Evolutionary conservation across 1,140 invertebrate genomes (phyloP), one percentile per base, ranked within the genome.

Genomic region (Drosophila triauraria): DNA sequence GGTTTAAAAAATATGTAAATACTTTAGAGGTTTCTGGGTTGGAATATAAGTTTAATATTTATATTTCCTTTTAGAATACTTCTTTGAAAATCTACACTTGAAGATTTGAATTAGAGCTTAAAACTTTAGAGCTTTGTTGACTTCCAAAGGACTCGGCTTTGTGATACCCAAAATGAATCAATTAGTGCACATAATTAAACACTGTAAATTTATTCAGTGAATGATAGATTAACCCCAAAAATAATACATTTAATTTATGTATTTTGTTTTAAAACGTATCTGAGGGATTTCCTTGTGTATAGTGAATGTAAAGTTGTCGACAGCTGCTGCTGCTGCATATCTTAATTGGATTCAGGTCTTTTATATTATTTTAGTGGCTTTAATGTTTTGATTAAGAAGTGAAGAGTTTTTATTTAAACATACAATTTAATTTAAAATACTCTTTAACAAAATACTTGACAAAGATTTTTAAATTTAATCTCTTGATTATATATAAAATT

Each of bases 261-360:
- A 60, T 60, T 63, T 63, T 32, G 17, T 54, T 54, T 15, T 59
- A 40, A 8, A 40, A 56, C 32, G 4, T 12, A 42, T 60, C 1
- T 32, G 50, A 42, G 60, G 25, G 13, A 58, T 63, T 63, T 43
- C 51, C 51, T 54, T 43, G 30, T 43, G 30, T n/a, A 64, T 40
- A 32, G 54, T 42, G 38, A 60, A 64, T 58, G 23, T 43, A 60
- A 64, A 60, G 54, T 60, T 60, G 61, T 60, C 60, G 54, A 60
- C 61, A 64, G 54, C 20, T 60, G 51, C 54, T 57, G 23, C 13
- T 43, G 17, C 61, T 30, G 61, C 54, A 43, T 43, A 60, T 43
- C 27, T 60, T 59, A 30, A 64, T 38, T 23, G 35, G n/a, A 38
- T 64, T 60, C 54, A 61, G 38, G 54, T 64, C 25, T 64, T 64